Evolutionary conservation across 2,113 vertebrate genomes (phyloP).

Genomic region (Mus musculus): GRCm39 chr15:85572501-85573000

Average conservation of each 20-base stretch:
- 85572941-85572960: conserved; percentile 8
- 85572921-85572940: background rate
- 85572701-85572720: too few relatives aligned
- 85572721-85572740: rapidly evolving
- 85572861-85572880: rapidly evolving
- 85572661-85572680: background rate
- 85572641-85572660: rapidly evolving
- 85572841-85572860: rapidly evolving
- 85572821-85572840: background rate
- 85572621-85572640: too few relatives aligned
- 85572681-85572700: rapidly evolving
- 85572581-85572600: rapidly evolving
- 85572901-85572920: rapidly evolving
- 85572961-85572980: background rate
- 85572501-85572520: too few relatives aligned
- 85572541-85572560: rapidly evolving
- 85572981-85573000: conserved; percentile 67
- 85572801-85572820: too few relatives aligned
- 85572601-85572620: rapidly evolving
- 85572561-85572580: rapidly evolving
- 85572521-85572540: background rate
- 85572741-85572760: background rate
- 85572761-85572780: rapidly evolving
- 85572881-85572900: background rate
- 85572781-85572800: rapidly evolving